phyloP scores from a whole-genome alignment of 2,888 invertebrate species.

The Caenorhabditis macrosperma region DNA sequence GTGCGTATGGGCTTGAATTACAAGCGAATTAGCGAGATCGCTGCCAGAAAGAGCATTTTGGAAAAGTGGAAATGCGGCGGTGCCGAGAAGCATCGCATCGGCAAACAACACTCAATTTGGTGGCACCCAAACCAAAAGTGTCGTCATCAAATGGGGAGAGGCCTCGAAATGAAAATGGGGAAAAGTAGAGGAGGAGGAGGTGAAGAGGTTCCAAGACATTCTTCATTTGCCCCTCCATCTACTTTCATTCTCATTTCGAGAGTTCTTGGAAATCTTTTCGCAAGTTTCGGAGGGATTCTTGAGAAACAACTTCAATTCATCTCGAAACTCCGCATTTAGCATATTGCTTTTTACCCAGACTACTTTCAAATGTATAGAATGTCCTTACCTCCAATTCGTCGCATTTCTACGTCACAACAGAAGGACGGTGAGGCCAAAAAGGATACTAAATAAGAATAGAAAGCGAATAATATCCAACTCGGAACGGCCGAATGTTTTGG shows the following conservation, averaged over 20 bases:
- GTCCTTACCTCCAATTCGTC: constrained; percentile 34
- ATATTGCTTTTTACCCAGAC: constrained; percentile 1
- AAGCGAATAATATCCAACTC: background rate
- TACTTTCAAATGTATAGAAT: constrained; percentile 19
- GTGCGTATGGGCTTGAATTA: constrained; percentile 43
- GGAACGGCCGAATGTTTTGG: no score
- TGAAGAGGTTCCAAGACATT: constrained; percentile 12
- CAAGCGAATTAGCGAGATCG: constrained; percentile 54
- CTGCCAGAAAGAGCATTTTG: constrained; percentile 28
- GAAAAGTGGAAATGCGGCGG: constrained; percentile 36
- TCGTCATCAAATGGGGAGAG: constrained; percentile 35
- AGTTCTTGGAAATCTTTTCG: background rate
- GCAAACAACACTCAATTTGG: constrained; percentile 53
- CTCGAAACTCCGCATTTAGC: background rate
- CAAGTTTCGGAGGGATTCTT: background rate
- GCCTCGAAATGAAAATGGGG: constrained; percentile 36
- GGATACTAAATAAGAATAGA: background rate
- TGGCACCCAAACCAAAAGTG: constrained; percentile 24
- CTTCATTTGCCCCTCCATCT: constrained; percentile 23
- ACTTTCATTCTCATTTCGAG: constrained; percentile 15
- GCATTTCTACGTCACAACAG: constrained; percentile 20
- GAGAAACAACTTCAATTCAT: background rate
- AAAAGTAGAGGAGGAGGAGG: constrained; percentile 13
- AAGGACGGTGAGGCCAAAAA: background rate
- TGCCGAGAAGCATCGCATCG: constrained; percentile 18